Evolutionary conservation across 2,888 invertebrate species (phyloP), one percentile per base, ranked within the genome.

Genomic region (Oscheius sp.): DNA sequence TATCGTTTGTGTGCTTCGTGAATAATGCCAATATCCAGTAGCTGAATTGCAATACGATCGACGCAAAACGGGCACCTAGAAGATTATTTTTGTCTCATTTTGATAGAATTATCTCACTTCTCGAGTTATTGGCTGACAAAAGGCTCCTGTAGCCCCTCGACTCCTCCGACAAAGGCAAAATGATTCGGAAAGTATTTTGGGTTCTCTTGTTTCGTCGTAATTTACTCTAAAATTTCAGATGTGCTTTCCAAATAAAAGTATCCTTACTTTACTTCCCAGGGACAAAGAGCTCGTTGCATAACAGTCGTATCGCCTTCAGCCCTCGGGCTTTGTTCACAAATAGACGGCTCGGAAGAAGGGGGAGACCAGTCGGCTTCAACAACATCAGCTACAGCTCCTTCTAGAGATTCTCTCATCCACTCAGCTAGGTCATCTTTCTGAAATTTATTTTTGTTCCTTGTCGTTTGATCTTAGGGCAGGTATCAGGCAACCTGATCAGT

Each of bases 201-300:
- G 85, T 53, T 85, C 84, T 0, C 85, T 75, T 10, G 74, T 72
- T 31, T 84, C 84, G 65, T 85, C 85, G 64, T 72, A 80, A 42
- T 80, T 82, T 8, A 82, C 72, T 58, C 79, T 77, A 75, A 34
- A 79, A 69, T 8, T 15, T 27, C 17, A 37, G 15, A 66, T 31
- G 4, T 31, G 55, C 3, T 33, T 34, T 4, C 25, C 45, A 48
- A 20, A 1, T 4, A 27, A 23, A 15, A 15, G n/a, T 3, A 17
- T 12, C 42, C 69, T 66, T 12, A 79, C 79, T 73, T 72, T 67
- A 72, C 76, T 33, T 77, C 75, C 83, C 83, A 83, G 2, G 83
- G 83, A 69, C 83, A 83, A 25, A 83, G 65, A 4, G 82, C 78
- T 52, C 83, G 68, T 37, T 82, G 79, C 83, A 83, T 83, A 8